These are phyloP conservation scores for Drosophila watanabei DNA, from an alignment of 1,140 invertebrate genomes.

Conservation along the genomic window DNA sequence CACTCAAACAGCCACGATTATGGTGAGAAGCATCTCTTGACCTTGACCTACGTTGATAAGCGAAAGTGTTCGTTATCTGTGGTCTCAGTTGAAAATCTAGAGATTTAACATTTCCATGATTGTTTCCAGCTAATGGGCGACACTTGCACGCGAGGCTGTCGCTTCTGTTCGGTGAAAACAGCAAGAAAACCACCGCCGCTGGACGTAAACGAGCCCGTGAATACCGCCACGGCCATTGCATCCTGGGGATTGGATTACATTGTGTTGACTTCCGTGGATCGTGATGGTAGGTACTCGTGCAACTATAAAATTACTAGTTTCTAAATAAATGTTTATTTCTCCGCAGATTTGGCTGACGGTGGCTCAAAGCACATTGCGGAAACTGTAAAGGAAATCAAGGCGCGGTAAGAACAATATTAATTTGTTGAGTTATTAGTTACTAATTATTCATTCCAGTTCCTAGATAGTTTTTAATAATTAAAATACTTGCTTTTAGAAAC, in stretches of 20 bases:
- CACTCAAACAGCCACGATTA: constrained; percentile 95
- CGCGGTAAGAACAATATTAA: constrained; percentile 35
- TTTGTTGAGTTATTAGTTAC: background rate
- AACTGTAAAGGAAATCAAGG: constrained; percentile 92
- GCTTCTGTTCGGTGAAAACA: constrained; percentile 99
- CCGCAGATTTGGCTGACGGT: constrained; percentile 93
- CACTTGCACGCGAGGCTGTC: constrained; percentile 96
- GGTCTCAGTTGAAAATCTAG: background rate
- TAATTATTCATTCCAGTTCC: background rate
- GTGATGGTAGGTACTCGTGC: constrained; percentile 89
- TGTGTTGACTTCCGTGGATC: constrained; percentile 98
- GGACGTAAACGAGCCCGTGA: constrained; percentile 95
- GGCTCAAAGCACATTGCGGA: constrained; percentile 96
- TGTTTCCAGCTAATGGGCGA: constrained; percentile 93
- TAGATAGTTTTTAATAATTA: background rate
- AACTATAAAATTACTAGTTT: background rate
- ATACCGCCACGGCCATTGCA: constrained; percentile 96
- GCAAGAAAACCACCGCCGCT: constrained; percentile 95
- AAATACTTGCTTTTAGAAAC: constrained; percentile 88
- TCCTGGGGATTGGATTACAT: constrained; percentile 99
- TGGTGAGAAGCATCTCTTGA: constrained; percentile 88
- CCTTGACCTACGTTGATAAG: constrained; percentile 63
- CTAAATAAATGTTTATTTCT: constrained; percentile 82
- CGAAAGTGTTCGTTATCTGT: background rate
- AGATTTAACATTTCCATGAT: constrained; percentile 12